These are phyloP conservation scores for Tryphoninae sp. DNA, from an alignment of 2,888 invertebrate genomes.

Conservation along the genomic window DNA sequence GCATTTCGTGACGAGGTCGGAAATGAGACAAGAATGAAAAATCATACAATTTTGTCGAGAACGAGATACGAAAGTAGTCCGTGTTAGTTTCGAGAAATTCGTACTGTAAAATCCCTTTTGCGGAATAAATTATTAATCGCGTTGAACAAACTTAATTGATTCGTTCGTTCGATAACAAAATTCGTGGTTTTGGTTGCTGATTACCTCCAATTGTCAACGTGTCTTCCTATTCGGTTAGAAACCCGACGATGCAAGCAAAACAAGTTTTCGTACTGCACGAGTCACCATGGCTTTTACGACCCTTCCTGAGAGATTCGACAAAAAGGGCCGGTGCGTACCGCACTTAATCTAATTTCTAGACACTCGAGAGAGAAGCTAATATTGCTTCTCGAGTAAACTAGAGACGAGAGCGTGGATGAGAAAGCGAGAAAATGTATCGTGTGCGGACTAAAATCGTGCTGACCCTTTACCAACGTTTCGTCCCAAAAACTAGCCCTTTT, in stretches of 20 bases:
- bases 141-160: slow-evolving; percentile 33
- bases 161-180: slow-evolving; percentile 27
- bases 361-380: slow-evolving; percentile 65
- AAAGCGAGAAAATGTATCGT: slow-evolving; percentile 11
- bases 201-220: slow-evolving; percentile 41
- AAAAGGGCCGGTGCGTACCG: slow-evolving; percentile 30
- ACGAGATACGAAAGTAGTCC: not conserved
- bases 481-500: not conserved
- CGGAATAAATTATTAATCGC: not conserved
- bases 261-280: slow-evolving; percentile 37
- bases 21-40: not conserved
- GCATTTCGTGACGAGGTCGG: not conserved
- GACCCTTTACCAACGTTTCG: slow-evolving; percentile 18
- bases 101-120: not conserved
- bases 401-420: too few species aligned
- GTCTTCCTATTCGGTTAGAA: slow-evolving; percentile 7
- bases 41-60: not conserved
- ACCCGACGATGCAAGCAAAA: slow-evolving; percentile 27
- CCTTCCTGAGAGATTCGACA: slow-evolving; percentile 19
- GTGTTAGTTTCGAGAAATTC: not conserved
- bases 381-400: not conserved
- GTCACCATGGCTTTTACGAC: slow-evolving; percentile 9
- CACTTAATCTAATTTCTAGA: slow-evolving; percentile 73
- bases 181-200: slow-evolving; percentile 49
- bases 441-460: not conserved